Evolutionary conservation across 2,113 vertebrate genomes (phyloP).

Genomic region (Cyanoliseus patagonus): DNA sequence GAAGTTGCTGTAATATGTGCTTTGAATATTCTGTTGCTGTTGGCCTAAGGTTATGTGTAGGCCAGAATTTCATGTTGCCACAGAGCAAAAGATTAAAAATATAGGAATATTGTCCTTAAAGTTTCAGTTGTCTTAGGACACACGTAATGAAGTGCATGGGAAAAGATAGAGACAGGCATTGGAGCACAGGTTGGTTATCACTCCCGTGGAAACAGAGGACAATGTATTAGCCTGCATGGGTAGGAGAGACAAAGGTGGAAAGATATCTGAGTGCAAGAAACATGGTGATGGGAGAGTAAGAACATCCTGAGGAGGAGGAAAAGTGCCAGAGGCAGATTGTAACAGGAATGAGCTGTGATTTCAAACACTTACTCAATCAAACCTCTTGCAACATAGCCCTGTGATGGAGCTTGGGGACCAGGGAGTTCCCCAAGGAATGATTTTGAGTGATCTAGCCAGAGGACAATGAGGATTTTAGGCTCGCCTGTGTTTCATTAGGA

Average conservation of each 20-base stretch:
- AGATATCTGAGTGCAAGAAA: neutral
- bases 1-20: neutral
- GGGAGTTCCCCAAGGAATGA: neutral
- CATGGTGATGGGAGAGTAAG: neutral
- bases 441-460: neutral
- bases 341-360: neutral
- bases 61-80: neutral
- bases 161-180: neutral
- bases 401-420: neutral
- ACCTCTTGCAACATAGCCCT: neutral
- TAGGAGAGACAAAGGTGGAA: neutral
- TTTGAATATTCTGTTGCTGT: neutral
- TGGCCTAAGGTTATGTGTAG: neutral
- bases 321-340: neutral
- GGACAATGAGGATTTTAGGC: neutral
- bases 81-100: neutral
- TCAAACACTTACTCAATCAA: neutral
- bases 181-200: neutral
- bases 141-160: neutral
- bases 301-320: neutral
- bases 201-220: neutral
- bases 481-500: neutral
- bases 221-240: neutral
- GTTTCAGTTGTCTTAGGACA: neutral
- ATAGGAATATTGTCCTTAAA: neutral